Conservation (phyloP, 1,140 invertebrate genomes). For the Cydia fagiglandana region DNA sequence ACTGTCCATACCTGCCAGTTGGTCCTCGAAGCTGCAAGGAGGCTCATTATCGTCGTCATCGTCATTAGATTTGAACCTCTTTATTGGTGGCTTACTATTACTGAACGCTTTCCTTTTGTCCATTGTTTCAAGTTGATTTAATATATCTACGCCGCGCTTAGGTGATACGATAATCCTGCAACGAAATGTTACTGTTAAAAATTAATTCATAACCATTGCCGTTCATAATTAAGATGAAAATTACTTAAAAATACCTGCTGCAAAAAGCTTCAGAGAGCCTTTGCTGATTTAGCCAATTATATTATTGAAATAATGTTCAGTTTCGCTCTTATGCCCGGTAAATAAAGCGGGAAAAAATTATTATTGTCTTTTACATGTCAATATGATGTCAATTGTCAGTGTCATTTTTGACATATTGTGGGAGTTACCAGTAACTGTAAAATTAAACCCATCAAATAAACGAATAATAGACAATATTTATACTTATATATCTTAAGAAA, state of each 20-base stretch:
- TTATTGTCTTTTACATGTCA: neutral
- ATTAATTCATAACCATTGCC: neutral
- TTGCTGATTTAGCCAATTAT: no score
- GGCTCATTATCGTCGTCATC: conserved; percentile 80
- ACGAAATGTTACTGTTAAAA: neutral
- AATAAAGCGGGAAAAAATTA: conserved; percentile 4
- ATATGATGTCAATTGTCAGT: neutral
- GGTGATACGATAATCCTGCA: neutral
- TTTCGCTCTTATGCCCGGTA: neutral
- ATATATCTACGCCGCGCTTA: neutral
- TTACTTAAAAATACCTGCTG: no score
- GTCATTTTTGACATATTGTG: neutral
- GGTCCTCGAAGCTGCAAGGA: conserved; percentile 81
- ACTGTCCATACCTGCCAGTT: conserved; percentile 81
- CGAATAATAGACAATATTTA: no score
- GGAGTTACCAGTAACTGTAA: neutral
- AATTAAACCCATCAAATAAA: neutral
- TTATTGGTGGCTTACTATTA: conserved; percentile 65
- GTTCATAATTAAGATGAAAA: no score
- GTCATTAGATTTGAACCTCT: conserved; percentile 67
- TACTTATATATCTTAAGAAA: no score
- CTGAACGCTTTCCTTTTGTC: conserved; percentile 60
- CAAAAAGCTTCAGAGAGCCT: no score
- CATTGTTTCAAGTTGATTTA: conserved; percentile 48
- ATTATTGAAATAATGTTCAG: no score